These are phyloP conservation scores for Peromyscus eremicus DNA, from an alignment of 2,797 vertebrate species.

Conservation along the genomic window DNA sequence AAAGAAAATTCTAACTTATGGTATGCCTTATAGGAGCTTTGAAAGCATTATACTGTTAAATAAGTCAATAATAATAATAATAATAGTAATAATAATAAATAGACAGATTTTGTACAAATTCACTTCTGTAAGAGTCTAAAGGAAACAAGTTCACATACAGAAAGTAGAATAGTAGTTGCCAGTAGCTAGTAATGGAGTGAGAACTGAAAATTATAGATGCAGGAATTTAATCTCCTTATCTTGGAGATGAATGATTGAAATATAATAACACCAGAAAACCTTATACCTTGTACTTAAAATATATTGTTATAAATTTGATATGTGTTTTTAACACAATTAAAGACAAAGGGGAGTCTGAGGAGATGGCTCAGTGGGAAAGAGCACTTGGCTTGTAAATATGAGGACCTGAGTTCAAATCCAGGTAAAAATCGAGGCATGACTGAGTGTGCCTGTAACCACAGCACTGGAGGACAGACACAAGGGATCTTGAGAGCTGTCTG, in stretches of 20 bases:
- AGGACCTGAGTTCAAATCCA: background rate
- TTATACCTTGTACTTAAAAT: background rate
- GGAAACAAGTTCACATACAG: background rate
- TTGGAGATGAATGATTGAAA: background rate
- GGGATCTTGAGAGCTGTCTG: too few relatives aligned
- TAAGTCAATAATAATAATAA: background rate
- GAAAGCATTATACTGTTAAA: background rate
- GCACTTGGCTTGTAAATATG: background rate
- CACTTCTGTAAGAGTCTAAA: too few relatives aligned
- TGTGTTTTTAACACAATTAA: background rate
- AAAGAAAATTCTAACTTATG: background rate
- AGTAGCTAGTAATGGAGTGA: background rate
- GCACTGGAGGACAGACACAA: background rate
- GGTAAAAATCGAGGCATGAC: too few relatives aligned
- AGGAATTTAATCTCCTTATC: background rate
- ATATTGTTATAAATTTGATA: background rate
- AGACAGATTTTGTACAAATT: background rate
- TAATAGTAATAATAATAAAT: background rate
- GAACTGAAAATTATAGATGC: background rate
- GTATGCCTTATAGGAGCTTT: background rate
- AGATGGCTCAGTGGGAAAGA: background rate
- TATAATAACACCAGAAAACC: background rate
- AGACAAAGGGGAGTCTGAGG: background rate
- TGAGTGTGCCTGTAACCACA: background rate
- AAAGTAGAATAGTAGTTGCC: background rate